Evolutionary conservation across 2,888 invertebrate species (phyloP), one percentile per base, ranked within the genome.

Genomic region (Conops quadrifasciatus): DNA sequence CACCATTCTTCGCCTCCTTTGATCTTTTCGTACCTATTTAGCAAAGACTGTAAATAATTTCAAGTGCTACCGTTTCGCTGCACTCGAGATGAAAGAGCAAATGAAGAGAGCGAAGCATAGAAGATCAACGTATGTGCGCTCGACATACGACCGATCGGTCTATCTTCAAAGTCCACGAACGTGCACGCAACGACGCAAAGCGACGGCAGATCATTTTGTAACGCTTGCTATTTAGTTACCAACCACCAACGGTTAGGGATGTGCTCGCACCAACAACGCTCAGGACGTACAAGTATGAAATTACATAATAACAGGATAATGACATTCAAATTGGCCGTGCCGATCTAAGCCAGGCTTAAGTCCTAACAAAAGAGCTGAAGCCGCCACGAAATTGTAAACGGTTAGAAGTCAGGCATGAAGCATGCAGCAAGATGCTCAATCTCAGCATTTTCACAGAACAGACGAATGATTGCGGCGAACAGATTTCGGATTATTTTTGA

Each of bases 251-350:
- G 21, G 19, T 56, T n/a, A 2, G 53, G 64, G 64, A 67, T 77
- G 71, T 72, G 49, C n/a, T n/a, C n/a, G n/a, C n/a, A n/a, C n/a
- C n/a, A n/a, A n/a, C n/a, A n/a, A n/a, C n/a, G n/a, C n/a, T n/a
- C n/a, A n/a, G n/a, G n/a, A n/a, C n/a, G n/a, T n/a, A n/a, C 11
- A 49, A 28, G 9, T 24, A 71, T 74, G 77, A 78, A 79, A 81
- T 82, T 82, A 80, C 79, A 81, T 81, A 81, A 81, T 81, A 75
- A 78, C 72, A 65, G 71, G 72, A 73, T 75, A 75, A 75, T 75
- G 64, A 58, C 59, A 15, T 59, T 26, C 49, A 53, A 72, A 72
- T 72, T 71, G 51, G 75, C 71, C 56, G 60, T 43, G 70, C 71
- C 66, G 66, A 66, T 66, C 60, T 64, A 69, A 73, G 36, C 71